Evolutionary conservation across 2,113 vertebrate genomes (phyloP).

Genomic region (Emydura subglobosa): DNA sequence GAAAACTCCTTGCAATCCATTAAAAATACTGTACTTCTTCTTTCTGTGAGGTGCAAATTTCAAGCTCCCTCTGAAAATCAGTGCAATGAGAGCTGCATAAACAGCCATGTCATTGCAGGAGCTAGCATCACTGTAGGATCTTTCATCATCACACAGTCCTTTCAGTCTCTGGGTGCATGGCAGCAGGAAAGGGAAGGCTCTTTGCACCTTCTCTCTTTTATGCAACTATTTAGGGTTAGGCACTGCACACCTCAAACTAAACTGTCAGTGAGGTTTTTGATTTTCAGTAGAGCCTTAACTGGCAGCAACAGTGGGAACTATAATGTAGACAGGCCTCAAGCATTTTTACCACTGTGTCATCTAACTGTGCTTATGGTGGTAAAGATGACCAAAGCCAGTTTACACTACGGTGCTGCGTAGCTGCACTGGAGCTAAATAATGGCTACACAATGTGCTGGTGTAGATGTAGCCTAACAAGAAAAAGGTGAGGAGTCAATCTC

Average conservation of each 20-base stretch:
- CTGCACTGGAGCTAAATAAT: background rate
- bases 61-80: background rate
- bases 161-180: background rate
- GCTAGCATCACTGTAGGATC: background rate
- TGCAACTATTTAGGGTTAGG: background rate
- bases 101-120: background rate
- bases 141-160: accelerated
- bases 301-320: background rate
- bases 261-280: background rate
- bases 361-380: accelerated
- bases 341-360: background rate
- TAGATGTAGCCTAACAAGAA: background rate
- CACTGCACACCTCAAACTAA: background rate
- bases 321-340: accelerated
- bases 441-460: background rate
- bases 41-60: background rate
- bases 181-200: accelerated
- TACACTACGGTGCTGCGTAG: background rate
- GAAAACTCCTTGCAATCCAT: background rate
- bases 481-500: background rate
- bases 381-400: background rate
- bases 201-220: background rate
- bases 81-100: background rate
- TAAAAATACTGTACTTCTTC: background rate
- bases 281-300: background rate